These are phyloP conservation scores for Chromoteleia sp. DNA, from an alignment of 2,888 invertebrate species.

Conservation along the genomic window DNA sequence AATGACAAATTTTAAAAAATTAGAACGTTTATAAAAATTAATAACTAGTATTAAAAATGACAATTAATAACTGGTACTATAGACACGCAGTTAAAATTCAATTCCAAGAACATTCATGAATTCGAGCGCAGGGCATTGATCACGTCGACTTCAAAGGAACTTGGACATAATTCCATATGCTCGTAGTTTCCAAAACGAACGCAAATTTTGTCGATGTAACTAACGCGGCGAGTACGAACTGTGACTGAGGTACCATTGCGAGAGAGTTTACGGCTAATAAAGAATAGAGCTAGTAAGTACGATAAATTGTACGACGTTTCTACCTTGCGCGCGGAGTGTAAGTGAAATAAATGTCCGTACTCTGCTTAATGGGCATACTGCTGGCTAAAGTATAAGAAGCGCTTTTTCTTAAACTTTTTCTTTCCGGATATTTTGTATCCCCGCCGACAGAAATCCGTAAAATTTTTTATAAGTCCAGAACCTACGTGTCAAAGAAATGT, in stretches of 20 bases:
- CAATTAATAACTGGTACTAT: no score
- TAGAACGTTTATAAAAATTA: no score
- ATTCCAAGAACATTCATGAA: no score
- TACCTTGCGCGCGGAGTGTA: constrained; percentile 73
- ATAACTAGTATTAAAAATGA: no score
- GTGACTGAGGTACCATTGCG: constrained; percentile 56
- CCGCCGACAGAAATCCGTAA: constrained; percentile 60
- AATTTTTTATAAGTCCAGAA: constrained; percentile 57
- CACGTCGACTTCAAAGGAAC: not conserved
- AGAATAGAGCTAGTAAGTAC: constrained; percentile 78
- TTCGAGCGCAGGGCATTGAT: not conserved
- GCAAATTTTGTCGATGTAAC: constrained; percentile 58
- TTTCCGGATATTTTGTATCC: constrained; percentile 54
- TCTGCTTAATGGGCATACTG: constrained; percentile 74
- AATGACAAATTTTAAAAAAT: no score
- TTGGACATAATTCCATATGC: constrained; percentile 1
- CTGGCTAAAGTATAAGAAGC: constrained; percentile 68
- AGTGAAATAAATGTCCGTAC: constrained; percentile 79
- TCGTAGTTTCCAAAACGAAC: constrained; percentile 36
- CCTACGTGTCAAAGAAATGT: constrained; percentile 23
- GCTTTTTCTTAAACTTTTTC: constrained; percentile 65
- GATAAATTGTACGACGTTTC: constrained; percentile 77
- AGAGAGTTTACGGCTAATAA: constrained; percentile 76
- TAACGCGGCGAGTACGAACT: constrained; percentile 40
- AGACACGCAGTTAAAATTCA: no score